Conservation (phyloP, 2,797 vertebrate genomes). For the Oreochromis grahami region DNA sequence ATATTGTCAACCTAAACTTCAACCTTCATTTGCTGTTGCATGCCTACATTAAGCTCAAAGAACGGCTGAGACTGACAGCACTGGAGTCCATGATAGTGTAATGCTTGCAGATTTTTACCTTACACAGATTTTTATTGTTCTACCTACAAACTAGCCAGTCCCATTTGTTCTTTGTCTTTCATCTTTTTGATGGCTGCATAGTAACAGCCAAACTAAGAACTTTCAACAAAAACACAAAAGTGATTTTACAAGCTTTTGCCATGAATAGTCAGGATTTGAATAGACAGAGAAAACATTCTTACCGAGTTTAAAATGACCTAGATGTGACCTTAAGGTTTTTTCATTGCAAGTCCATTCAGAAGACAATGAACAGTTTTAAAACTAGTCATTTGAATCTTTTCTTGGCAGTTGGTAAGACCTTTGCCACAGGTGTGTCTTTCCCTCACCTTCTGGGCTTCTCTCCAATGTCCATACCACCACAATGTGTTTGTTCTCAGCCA, state of each 20-base stretch:
- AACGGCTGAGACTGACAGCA: background rate
- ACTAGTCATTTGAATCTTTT: background rate
- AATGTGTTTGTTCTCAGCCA: background rate
- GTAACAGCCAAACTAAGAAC: background rate
- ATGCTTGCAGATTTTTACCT: background rate
- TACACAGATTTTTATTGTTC: background rate
- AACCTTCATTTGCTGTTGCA: background rate
- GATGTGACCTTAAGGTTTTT: background rate
- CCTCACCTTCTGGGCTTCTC: constrained; percentile 17
- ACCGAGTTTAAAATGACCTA: background rate
- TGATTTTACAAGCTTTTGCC: background rate
- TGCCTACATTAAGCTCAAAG: background rate
- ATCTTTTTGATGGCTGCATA: background rate
- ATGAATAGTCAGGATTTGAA: background rate
- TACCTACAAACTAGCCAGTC: background rate
- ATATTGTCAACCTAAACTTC: background rate
- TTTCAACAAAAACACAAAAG: background rate
- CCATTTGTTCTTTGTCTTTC: background rate
- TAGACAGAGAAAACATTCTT: background rate
- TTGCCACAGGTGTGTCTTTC: background rate
- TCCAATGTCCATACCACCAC: background rate
- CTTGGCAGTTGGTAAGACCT: background rate
- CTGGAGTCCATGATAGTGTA: background rate
- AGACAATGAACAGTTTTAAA: background rate
- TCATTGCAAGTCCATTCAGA: background rate